Evolutionary conservation across 2,797 vertebrate genomes (phyloP).

Genomic region (Eurystomus glaucurus): DNA sequence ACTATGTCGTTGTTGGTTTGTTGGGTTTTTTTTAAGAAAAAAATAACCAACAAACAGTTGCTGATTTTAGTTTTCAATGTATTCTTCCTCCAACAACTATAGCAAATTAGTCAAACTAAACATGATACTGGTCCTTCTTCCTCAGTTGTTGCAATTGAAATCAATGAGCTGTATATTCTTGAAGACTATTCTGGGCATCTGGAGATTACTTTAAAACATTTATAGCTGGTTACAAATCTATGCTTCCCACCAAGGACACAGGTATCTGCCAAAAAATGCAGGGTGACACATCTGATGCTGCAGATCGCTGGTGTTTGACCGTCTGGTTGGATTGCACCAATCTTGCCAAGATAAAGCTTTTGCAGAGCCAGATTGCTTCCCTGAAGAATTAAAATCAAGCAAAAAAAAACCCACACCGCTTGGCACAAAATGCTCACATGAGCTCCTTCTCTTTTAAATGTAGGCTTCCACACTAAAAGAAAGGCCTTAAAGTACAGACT

Average conservation of each 20-base stretch:
- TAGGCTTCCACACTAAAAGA: background rate
- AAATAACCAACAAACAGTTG: background rate
- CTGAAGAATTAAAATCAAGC: conserved; percentile 39
- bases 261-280: background rate
- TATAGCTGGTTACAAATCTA: background rate
- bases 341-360: conserved; percentile 38
- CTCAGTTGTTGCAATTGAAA: background rate
- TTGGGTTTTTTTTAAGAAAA: no score
- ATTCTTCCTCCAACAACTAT: conserved; percentile 1
- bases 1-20: background rate
- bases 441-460: background rate
- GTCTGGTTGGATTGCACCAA: background rate
- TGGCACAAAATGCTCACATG: background rate
- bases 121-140: background rate
- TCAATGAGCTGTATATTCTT: background rate
- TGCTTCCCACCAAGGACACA: background rate
- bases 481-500: conserved; percentile 11
- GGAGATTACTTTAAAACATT: background rate
- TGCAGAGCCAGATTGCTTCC: background rate
- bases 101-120: conserved; percentile 14
- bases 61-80: background rate
- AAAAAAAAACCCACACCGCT: background rate
- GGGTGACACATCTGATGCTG: background rate
- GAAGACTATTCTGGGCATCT: background rate
- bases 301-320: background rate